Evolutionary conservation across 2,888 invertebrate species (phyloP).

Genomic region (Cybosia mesomella): DNA sequence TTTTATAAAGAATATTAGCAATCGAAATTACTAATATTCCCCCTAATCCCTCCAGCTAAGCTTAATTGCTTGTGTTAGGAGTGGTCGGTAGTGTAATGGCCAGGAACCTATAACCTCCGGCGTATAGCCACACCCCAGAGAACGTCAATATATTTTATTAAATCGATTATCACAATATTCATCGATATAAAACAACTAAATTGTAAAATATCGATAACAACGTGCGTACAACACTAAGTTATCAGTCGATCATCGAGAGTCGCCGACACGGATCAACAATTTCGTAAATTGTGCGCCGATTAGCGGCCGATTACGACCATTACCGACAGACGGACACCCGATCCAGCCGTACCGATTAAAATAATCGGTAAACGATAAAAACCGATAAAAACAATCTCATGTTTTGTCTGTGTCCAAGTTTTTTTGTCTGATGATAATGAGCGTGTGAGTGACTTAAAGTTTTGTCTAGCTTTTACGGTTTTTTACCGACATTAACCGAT

Average conservation of each 20-base stretch:
- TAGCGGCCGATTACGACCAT: conserved; percentile 86
- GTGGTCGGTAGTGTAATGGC: too few species aligned
- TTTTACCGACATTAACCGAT: conserved; percentile 14
- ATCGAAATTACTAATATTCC: too few species aligned
- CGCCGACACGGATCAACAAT: conserved; percentile 86
- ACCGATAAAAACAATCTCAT: conserved; percentile 77
- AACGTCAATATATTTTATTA: too few species aligned
- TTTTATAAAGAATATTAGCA: too few species aligned
- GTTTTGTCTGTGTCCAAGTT: conserved; percentile 65
- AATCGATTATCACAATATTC: background rate
- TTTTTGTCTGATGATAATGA: conserved; percentile 67
- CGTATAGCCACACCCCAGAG: too few species aligned
- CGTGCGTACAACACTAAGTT: conserved; percentile 67
- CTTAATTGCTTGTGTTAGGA: too few species aligned
- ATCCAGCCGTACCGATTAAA: conserved; percentile 79
- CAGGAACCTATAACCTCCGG: too few species aligned
- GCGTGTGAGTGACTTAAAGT: conserved; percentile 56
- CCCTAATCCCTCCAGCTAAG: too few species aligned
- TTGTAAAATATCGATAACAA: conserved; percentile 61
- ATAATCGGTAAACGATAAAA: conserved; percentile 85
- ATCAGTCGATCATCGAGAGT: conserved; percentile 73
- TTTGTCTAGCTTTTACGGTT: conserved; percentile 48
- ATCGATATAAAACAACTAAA: conserved; percentile 18
- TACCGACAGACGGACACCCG: conserved; percentile 86
- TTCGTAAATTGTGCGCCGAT: conserved; percentile 86